Base-by-base conservation (phyloP, 2,113 vertebrate species). In the Mugil cephalus region DNA sequence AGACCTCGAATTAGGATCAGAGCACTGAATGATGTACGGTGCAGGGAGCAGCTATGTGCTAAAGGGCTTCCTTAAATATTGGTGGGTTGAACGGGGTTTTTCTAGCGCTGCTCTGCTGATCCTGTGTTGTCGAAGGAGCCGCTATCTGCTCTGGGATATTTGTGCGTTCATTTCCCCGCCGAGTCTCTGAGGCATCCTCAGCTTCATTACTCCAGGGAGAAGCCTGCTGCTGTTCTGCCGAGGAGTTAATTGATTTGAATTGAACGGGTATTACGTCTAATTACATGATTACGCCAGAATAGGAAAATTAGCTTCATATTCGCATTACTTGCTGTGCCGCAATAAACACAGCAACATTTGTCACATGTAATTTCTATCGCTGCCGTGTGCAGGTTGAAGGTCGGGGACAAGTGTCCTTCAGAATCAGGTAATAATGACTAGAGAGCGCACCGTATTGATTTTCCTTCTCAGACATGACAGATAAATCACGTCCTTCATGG, bases 61-160 rank as follows among this genome's bases (percentile, higher is more conserved):
- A n/a, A 59, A 76, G 43, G 59, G 45, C 14, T 53, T 50, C 60
- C 77, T 62, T 73, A 5, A 83, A 55, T 79, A 84, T 77, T 87
- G 63, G 87, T 84, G 61, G 0, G 53, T 52, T 58, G n/a, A 5
- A 52, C 34, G 11, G 35, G 21, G 40, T 50, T 54, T n/a, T 68
- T 43, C 18, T 12, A 19, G 52, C 36, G 0, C 12, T 7, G 62
- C 53, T 40, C 67, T n/a, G 52, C 71, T 64, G n/a, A 68, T 68
- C 65, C 67, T 17, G 13, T 10, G 13, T 14, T 52, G 65, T 63
- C 2, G 1, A 15, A 69, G 59, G 62, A 79, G 42, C 56, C 1
- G 9, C 52, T 45, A 11, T 68, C 56, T 19, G 36, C 50, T 56
- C 34, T 62, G 39, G 47, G 38, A 58, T 71, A 39, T 59, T 56